These are phyloP conservation scores for Chalcis sispes DNA, from an alignment of 2,888 invertebrate genomes.

Conservation along the genomic window DNA sequence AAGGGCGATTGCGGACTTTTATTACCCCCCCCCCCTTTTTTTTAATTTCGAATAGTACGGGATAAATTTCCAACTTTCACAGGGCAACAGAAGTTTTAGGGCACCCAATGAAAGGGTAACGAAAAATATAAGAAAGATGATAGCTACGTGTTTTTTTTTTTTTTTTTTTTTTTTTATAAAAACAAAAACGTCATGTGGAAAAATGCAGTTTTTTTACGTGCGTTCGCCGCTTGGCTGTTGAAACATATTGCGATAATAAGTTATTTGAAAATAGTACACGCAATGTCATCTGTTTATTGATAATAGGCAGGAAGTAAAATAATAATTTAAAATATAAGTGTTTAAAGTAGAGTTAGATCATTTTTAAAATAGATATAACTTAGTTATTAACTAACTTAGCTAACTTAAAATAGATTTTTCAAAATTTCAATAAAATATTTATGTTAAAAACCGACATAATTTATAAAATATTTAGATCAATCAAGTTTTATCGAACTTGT, in stretches of 20 bases:
- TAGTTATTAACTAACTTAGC: too few species aligned
- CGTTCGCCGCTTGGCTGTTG: neutral
- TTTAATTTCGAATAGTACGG: neutral
- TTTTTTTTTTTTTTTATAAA: neutral
- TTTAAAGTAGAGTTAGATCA: too few species aligned
- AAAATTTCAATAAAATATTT: too few species aligned
- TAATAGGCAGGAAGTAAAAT: neutral
- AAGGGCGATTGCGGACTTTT: neutral
- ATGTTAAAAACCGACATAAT: too few species aligned
- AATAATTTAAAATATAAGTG: too few species aligned
- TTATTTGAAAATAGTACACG: neutral
- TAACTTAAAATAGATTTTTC: too few species aligned
- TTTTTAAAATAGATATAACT: too few species aligned
- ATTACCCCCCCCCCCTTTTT: too few species aligned
- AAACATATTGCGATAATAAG: neutral
- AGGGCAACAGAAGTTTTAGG: neutral
- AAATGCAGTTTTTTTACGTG: constrained; percentile 10
- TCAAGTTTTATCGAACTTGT: too few species aligned
- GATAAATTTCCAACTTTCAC: neutral
- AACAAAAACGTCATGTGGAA: constrained; percentile 9
- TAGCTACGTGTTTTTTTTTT: neutral
- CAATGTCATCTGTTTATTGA: neutral
- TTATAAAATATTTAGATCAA: too few species aligned
- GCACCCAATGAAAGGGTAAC: constrained; percentile 16
- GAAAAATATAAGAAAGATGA: neutral